Percentiles rank a stretch among this genome's conserved stretches.
These are phyloP conservation scores for Stichopus chloronotus DNA, from an alignment of 35 echinoderm and acorn worm species.

Conservation along the genomic window DNA sequence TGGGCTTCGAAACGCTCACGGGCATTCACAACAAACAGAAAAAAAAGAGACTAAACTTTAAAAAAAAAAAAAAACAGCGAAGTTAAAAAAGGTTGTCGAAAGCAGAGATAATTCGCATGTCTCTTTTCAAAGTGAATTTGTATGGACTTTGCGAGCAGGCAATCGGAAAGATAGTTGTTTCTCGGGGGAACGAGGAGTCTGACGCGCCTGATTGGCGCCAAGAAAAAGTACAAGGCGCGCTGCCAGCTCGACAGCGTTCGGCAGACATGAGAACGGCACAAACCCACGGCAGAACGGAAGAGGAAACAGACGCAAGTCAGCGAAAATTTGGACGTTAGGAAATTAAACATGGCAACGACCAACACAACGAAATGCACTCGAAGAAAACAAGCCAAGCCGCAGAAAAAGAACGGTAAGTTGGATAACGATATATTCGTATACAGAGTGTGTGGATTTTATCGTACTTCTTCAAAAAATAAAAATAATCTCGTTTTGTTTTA, in stretches of 20 bases:
- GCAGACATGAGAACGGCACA: slow-evolving; percentile 24
- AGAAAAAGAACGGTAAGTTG: slow-evolving; percentile 34
- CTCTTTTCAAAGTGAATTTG: slow-evolving; percentile 54
- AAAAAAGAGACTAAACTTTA: background rate
- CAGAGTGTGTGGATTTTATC: background rate
- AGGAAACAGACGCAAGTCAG: slow-evolving; percentile 27
- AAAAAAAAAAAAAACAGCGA: slow-evolving; percentile 7
- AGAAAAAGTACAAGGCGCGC: slow-evolving; percentile 50
- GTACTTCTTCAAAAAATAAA: too few species aligned
- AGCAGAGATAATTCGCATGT: slow-evolving; percentile 54
- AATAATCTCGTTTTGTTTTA: too few species aligned
- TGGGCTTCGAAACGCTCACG: slow-evolving; percentile 49
- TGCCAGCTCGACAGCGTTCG: background rate
- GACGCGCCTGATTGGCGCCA: slow-evolving; percentile 48
- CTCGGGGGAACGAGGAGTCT: slow-evolving; percentile 47
- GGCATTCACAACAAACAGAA: slow-evolving; percentile 55
- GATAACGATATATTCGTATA: background rate
- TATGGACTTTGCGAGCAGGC: slow-evolving; percentile 56
- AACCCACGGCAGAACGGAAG: slow-evolving; percentile 9
- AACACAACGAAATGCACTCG: slow-evolving; percentile 36
- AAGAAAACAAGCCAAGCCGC: slow-evolving; percentile 53
- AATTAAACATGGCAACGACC: slow-evolving; percentile 35
- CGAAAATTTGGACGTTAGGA: background rate
- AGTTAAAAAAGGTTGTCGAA: slow-evolving; percentile 56
- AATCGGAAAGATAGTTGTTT: slow-evolving; percentile 58